phyloP scores from a whole-genome alignment of 2,797 vertebrate genomes.

The Betta splendens region DNA sequence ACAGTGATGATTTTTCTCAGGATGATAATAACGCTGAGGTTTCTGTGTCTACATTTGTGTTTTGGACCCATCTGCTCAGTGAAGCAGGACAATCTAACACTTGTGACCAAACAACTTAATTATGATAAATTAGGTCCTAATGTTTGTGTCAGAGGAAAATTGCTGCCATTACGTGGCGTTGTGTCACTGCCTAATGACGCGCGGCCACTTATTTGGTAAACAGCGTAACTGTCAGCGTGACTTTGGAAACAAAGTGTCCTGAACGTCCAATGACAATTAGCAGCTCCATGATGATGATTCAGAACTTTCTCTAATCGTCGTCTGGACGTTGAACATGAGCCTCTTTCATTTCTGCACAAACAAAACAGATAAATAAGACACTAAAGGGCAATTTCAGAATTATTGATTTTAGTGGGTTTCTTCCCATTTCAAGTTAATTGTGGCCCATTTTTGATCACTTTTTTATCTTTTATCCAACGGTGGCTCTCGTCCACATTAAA shows the following conservation, averaged over 20 bases:
- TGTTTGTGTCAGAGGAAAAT: slow-evolving; percentile 56
- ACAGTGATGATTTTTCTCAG: neutral
- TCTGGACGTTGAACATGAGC: neutral
- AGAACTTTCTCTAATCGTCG: slow-evolving; percentile 14
- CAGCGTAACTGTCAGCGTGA: slow-evolving; percentile 21
- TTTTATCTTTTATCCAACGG: neutral
- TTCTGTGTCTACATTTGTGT: slow-evolving; percentile 3
- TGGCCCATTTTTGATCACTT: neutral
- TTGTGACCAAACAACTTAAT: slow-evolving; percentile 36
- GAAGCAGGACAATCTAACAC: slow-evolving; percentile 8
- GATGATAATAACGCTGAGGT: neutral
- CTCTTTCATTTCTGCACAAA: slow-evolving; percentile 3
- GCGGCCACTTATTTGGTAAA: slow-evolving; percentile 39
- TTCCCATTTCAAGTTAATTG: neutral
- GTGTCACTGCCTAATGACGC: slow-evolving; percentile 53
- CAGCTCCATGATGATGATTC: slow-evolving; percentile 25
- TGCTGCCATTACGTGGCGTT: slow-evolving; percentile 48
- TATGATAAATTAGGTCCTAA: slow-evolving; percentile 58
- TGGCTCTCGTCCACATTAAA: neutral
- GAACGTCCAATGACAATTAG: slow-evolving; percentile 32
- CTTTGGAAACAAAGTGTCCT: slow-evolving; percentile 20
- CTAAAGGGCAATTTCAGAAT: neutral
- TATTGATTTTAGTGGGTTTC: neutral
- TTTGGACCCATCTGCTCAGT: slow-evolving; percentile 33
- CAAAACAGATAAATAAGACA: neutral